phyloP scores from a whole-genome alignment of 2,113 vertebrate species.

The Macquaria australasica region DNA sequence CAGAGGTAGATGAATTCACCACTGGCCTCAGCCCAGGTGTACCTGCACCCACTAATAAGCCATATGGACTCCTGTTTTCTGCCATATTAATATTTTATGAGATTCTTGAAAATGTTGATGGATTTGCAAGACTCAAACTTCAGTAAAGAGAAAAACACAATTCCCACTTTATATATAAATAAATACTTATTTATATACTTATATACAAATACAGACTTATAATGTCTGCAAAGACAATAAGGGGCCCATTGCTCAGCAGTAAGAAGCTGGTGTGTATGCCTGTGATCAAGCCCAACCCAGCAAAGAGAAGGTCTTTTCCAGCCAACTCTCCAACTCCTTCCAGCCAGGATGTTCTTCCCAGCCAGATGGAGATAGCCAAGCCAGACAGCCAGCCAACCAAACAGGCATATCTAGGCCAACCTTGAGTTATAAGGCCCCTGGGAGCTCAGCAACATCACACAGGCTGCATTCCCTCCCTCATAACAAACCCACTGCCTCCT shows the following conservation, averaged over 20 bases:
- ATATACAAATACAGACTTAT: not conserved
- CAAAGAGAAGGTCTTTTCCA: constrained; percentile 15
- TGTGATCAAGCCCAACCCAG: not conserved
- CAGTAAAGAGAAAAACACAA: not conserved
- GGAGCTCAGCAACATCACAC: constrained; percentile 68
- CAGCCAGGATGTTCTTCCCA: constrained; percentile 50
- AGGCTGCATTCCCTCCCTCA: constrained; percentile 28
- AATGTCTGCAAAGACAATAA: not conserved
- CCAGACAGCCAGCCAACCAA: constrained; percentile 59
- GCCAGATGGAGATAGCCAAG: constrained; percentile 62
- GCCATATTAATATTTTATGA: constrained; percentile 41
- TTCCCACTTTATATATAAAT: not conserved
- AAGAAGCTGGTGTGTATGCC: not conserved
- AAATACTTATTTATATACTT: not conserved
- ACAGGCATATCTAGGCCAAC: constrained; percentile 75
- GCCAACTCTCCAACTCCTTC: constrained; percentile 38
- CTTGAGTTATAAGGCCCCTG: constrained; percentile 62
- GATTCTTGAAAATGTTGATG: constrained; percentile 2
- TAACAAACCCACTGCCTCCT: constrained; percentile 50
- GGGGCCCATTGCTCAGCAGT: not conserved
- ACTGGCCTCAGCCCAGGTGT: constrained; percentile 51
- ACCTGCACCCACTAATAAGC: constrained; percentile 62
- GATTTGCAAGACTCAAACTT: not conserved
- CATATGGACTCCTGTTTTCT: constrained; percentile 58
- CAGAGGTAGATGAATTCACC: constrained; percentile 54